A percentile compares a stretch with the other conserved stretches of the same genome.
Conservation (phyloP, 2,113 vertebrate species). For the Trochalopteron elliotii region DNA sequence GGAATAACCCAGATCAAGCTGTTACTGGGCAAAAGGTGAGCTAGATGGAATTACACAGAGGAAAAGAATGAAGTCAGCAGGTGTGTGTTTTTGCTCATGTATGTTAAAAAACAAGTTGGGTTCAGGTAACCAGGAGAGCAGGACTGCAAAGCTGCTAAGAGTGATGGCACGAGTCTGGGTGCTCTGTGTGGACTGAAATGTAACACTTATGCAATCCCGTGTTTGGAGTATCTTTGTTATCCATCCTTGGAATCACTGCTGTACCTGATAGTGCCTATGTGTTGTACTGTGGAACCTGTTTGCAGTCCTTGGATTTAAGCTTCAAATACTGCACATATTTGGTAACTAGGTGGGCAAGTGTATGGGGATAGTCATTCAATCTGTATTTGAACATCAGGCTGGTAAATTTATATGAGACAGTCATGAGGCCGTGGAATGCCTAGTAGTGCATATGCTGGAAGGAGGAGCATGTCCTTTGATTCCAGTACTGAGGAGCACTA, state of each 20-base stretch:
- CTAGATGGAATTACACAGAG: not conserved
- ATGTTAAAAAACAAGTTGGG: not conserved
- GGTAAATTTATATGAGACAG: too few species aligned
- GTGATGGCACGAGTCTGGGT: accelerated
- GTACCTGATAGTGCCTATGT: accelerated
- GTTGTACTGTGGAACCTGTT: not conserved
- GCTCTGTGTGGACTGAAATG: too few species aligned
- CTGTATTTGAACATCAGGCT: not conserved
- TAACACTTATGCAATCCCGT: accelerated
- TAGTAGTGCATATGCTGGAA: accelerated
- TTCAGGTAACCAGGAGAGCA: not conserved
- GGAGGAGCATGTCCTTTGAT: not conserved
- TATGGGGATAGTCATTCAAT: accelerated
- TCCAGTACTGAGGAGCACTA: not conserved
- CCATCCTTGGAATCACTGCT: not conserved
- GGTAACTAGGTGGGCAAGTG: not conserved
- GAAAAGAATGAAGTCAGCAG: not conserved
- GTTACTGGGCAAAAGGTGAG: not conserved
- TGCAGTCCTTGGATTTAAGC: not conserved
- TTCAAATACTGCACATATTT: accelerated
- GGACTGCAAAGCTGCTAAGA: accelerated
- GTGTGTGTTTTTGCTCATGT: too few species aligned
- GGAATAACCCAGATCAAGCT: not conserved
- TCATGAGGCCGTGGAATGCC: accelerated
- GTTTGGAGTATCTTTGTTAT: not conserved